These are phyloP conservation scores for Diabrotica virgifera DNA, from an alignment of 1,140 invertebrate genomes.

Conservation along the genomic window DNA sequence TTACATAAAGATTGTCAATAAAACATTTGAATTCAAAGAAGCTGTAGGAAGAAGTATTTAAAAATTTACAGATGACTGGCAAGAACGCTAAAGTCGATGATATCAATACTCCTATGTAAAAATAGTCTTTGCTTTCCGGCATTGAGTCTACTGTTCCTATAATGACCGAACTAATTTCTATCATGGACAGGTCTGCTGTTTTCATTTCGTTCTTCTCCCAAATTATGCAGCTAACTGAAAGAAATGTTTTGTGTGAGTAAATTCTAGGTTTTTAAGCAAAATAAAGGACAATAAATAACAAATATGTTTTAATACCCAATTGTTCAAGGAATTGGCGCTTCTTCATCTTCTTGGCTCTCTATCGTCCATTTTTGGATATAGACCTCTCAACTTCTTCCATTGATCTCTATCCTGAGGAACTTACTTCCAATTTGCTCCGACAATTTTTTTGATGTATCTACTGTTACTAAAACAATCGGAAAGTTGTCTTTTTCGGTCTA, in stretches of 20 bases:
- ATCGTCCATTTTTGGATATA: too few species aligned
- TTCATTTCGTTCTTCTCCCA: conserved; percentile 87
- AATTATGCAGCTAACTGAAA: conserved; percentile 86
- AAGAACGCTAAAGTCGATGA: conserved; percentile 56
- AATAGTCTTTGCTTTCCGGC: conserved; percentile 78
- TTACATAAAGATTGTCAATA: conserved; percentile 5
- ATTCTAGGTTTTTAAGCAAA: too few species aligned
- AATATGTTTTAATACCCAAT: too few species aligned
- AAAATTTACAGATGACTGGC: conserved; percentile 46
- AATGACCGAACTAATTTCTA: conserved; percentile 92
- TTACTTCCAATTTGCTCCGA: too few species aligned
- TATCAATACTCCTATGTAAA: conserved; percentile 66
- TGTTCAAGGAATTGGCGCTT: too few species aligned
- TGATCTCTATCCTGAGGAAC: too few species aligned
- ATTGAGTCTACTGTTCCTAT: conserved; percentile 84
- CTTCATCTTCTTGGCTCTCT: too few species aligned
- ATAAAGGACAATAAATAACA: too few species aligned
- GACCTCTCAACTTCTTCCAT: too few species aligned
- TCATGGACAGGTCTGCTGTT: conserved; percentile 86
- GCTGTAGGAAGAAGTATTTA: conserved; percentile 4
- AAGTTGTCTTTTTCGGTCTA: too few species aligned
- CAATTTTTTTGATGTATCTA: too few species aligned
- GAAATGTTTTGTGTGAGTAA: not conserved
- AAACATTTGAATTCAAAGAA: conserved; percentile 1
- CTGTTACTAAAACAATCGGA: too few species aligned